Evolutionary conservation across 2,113 vertebrate genomes (phyloP).

Genomic region (Catagonus wagneri): DNA sequence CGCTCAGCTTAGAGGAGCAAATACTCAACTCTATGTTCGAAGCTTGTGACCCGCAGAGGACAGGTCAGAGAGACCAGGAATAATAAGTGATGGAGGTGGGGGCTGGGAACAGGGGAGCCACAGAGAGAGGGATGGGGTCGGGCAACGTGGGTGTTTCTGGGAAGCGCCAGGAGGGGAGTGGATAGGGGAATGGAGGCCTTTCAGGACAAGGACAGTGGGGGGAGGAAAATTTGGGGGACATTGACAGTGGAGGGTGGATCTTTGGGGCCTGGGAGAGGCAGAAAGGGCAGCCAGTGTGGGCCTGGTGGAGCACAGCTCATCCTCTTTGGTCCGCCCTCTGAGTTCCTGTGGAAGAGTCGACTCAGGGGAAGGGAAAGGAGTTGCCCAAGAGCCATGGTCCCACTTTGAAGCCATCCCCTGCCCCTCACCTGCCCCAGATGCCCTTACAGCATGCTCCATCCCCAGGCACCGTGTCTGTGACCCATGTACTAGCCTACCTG

Average conservation of each 20-base stretch:
- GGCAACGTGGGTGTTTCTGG: neutral
- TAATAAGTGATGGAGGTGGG: neutral
- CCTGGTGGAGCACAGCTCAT: neutral
- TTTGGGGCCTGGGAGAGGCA: neutral
- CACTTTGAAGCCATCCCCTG: neutral
- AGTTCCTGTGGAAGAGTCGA: neutral
- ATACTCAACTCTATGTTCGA: constrained; percentile 85
- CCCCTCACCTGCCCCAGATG: neutral
- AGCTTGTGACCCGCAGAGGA: constrained; percentile 85
- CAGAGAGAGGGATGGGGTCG: neutral
- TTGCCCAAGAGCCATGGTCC: neutral
- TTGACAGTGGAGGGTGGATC: neutral
- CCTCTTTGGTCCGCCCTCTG: neutral
- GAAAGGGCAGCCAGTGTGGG: neutral
- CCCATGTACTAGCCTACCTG: constrained; percentile 83
- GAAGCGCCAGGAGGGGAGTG: neutral
- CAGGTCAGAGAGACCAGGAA: constrained; percentile 77
- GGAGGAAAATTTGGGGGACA: neutral
- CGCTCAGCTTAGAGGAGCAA: constrained; percentile 83
- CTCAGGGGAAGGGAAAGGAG: neutral
- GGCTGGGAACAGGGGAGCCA: neutral
- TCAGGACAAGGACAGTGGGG: neutral
- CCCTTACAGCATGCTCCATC: neutral
- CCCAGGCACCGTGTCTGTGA: constrained; percentile 83
- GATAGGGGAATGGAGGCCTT: neutral